Conservation (phyloP, 2,888 invertebrate genomes). For the Cantharis rustica region DNA sequence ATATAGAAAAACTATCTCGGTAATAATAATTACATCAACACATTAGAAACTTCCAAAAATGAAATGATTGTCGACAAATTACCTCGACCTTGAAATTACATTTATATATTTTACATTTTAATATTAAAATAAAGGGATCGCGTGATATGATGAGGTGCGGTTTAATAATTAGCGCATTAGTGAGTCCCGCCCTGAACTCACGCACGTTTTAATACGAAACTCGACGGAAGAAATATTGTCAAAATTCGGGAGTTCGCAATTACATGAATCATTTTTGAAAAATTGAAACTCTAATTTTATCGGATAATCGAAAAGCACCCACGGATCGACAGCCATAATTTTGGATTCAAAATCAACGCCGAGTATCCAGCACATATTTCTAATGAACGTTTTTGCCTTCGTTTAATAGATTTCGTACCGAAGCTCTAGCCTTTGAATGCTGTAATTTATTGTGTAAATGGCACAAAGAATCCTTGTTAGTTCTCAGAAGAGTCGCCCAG, state of each 20-base stretch:
- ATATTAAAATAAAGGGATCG: constrained; percentile 31
- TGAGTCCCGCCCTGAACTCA: constrained; percentile 43
- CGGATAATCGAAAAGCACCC: not conserved
- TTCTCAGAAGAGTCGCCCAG: constrained; percentile 49
- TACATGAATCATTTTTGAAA: not conserved
- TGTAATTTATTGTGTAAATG: constrained; percentile 45
- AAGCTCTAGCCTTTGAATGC: constrained; percentile 27
- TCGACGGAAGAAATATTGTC: not conserved
- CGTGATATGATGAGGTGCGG: constrained; percentile 41
- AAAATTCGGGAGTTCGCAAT: not conserved
- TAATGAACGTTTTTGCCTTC: not conserved
- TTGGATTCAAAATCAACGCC: not conserved
- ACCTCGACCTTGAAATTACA: not conserved
- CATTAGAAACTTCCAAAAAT: not conserved
- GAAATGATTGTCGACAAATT: not conserved
- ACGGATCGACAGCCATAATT: not conserved
- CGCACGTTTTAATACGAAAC: constrained; percentile 29
- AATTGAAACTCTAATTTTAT: not conserved
- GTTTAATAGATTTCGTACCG: not conserved
- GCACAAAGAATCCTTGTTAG: constrained; percentile 54
- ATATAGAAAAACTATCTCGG: not conserved
- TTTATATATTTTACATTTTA: constrained; percentile 22
- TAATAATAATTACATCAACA: not conserved
- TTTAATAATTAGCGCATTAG: constrained; percentile 45
- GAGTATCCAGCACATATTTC: not conserved